A percentile compares a stretch with the other conserved stretches of the same genome.
These are phyloP conservation scores for Silvanus unidentatus DNA, from an alignment of 2,888 invertebrate genomes.

Conservation along the genomic window DNA sequence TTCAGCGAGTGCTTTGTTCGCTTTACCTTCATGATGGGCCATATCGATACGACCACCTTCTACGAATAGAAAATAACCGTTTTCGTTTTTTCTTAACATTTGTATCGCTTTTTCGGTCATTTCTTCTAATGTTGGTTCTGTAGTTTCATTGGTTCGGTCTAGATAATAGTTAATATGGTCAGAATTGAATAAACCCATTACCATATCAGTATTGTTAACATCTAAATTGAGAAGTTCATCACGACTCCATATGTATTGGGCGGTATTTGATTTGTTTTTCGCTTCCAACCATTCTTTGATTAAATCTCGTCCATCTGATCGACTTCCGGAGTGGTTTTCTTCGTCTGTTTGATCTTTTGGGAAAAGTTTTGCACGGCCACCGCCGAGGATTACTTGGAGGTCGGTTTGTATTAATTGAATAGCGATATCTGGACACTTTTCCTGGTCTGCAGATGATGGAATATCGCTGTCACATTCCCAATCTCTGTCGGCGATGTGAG, in stretches of 20 bases:
- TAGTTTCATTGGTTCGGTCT: slow-evolving; percentile 49
- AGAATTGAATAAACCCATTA: slow-evolving; percentile 28
- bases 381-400: slow-evolving; percentile 71
- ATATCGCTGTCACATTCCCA: slow-evolving; percentile 63
- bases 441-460: slow-evolving; percentile 41
- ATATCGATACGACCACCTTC: slow-evolving; percentile 71
- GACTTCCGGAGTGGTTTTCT: slow-evolving; percentile 48
- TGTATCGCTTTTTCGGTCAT: slow-evolving; percentile 75
- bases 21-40: slow-evolving; percentile 64
- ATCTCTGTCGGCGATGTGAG: slow-evolving; percentile 61
- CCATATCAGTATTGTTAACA: neutral
- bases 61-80: slow-evolving; percentile 73
- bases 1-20: slow-evolving; percentile 66
- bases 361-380: slow-evolving; percentile 61
- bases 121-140: slow-evolving; percentile 66
- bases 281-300: slow-evolving; percentile 60
- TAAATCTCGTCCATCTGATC: slow-evolving; percentile 59
- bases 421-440: slow-evolving; percentile 62
- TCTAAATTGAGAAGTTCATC: slow-evolving; percentile 48
- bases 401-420: slow-evolving; percentile 59
- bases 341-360: slow-evolving; percentile 50
- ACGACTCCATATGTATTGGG: slow-evolving; percentile 53
- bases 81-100: slow-evolving; percentile 40
- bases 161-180: slow-evolving; percentile 54
- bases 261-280: slow-evolving; percentile 39